Evolutionary conservation across 2,888 invertebrate genomes (phyloP), one percentile per base, ranked within the genome.

Genomic region (Dione juno): DNA sequence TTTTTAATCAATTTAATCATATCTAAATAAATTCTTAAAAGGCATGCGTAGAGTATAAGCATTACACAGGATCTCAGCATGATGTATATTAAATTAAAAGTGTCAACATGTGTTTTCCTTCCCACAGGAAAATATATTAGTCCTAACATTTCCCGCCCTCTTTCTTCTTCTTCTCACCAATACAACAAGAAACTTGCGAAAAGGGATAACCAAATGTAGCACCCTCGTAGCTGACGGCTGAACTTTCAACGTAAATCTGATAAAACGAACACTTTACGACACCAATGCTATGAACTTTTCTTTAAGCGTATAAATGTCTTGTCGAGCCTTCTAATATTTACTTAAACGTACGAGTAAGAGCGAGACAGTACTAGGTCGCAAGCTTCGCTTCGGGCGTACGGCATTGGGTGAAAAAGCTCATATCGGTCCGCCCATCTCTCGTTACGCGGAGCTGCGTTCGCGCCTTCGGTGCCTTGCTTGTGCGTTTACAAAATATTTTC

Each of bases 81-180:
- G 92, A 88, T 88, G 86, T 87, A 90, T 90, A 92, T 93, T 92
- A 93, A 91, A 92, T 92, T 92, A 92, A 93, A 92, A 92, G 88
- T 89, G 90, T 87, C 89, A 87, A 93, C 93, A 93, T 90, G 90
- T 93, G 93, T 93, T 93, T 93, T 92, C 84, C 89, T 92, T 92
- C 92, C 90, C 92, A 90, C 90, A 92, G 92, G 92, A 92, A 93
- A 93, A 92, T 88, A 91, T 88, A 92, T 92, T 92, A 92, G 91
- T 88, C 83, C 81, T 82, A 87, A 88, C 90, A 92, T 92, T 92
- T 92, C 86, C 92, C 86, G 80, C 72, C 71, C 75, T 78, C 75
- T 19, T 52, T 77, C 74, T 52, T 91, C 90, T 77, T 82, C 78
- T 61, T 90, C 84, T 21, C 79, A 77, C 89, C 35, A 40, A 53